Percentiles rank a stretch among this genome's conserved stretches.
Evolutionary conservation across 35 echinoderm and acorn worm genomes (phyloP).

Genomic region (Ptychodera flava): DNA sequence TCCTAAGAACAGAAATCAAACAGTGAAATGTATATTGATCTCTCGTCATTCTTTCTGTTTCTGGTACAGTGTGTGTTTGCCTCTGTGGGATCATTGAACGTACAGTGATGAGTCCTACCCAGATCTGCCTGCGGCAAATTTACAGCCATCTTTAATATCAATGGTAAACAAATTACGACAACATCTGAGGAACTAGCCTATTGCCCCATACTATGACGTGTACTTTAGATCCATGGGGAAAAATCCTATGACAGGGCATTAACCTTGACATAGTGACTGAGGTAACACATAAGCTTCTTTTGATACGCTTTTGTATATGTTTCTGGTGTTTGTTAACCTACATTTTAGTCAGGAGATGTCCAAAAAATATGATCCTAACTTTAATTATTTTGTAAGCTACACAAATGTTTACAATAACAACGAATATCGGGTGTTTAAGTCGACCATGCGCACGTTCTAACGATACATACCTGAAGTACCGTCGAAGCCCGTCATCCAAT

Average conservation of each 20-base stretch:
- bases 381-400: not conserved
- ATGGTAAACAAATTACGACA: too few species aligned
- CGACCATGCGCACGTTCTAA: too few species aligned
- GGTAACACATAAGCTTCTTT: too few species aligned
- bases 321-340: not conserved
- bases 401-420: too few species aligned
- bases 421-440: too few species aligned
- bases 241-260: too few species aligned
- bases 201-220: too few species aligned
- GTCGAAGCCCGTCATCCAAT: slow-evolving; percentile 62
- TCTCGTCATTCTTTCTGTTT: slow-evolving; percentile 7
- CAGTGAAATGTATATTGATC: not conserved
- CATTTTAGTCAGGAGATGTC: not conserved
- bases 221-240: too few species aligned
- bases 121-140: not conserved
- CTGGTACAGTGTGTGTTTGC: slow-evolving; percentile 9
- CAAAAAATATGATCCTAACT: not conserved
- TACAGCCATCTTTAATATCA: not conserved
- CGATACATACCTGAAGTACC: slow-evolving; percentile 77
- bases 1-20: slow-evolving; percentile 33
- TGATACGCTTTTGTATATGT: slow-evolving; percentile 20
- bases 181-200: too few species aligned
- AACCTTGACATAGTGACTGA: too few species aligned
- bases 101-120: slow-evolving; percentile 23
- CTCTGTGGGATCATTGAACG: not conserved